phyloP scores from a whole-genome alignment of 2,797 vertebrate species.

The Psittacula derbiana region DNA sequence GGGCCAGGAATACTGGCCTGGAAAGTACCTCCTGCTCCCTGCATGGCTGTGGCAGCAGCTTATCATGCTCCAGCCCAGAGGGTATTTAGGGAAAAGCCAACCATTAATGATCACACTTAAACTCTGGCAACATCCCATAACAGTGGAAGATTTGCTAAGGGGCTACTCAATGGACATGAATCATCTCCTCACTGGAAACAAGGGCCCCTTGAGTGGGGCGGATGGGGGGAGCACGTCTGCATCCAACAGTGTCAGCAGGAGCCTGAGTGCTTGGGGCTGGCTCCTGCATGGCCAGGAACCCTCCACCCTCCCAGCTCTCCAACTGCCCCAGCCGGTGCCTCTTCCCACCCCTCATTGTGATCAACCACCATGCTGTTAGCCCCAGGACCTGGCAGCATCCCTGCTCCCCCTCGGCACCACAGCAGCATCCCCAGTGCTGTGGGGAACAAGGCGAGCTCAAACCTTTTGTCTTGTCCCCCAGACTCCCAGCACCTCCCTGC shows the following conservation, averaged over 20 bases:
- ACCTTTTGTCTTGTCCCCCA: neutral
- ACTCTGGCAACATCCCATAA: neutral
- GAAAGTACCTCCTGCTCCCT: neutral
- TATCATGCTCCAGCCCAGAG: neutral
- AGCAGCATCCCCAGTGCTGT: fast-evolving
- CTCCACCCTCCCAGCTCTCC: neutral
- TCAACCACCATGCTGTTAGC: neutral
- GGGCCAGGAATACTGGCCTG: neutral
- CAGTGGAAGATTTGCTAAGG: constrained; percentile 60
- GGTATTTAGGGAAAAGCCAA: neutral
- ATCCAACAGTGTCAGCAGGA: neutral
- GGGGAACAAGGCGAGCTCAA: neutral
- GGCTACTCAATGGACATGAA: constrained; percentile 28
- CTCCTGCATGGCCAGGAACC: neutral
- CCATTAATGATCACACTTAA: constrained; percentile 1
- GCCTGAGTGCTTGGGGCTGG: neutral
- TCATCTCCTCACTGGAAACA: constrained; percentile 61
- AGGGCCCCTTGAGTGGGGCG: constrained; percentile 51
- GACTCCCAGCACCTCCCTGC: neutral
- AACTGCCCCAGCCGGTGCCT: neutral
- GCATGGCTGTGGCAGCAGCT: neutral
- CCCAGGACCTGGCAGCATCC: neutral
- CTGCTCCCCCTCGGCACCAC: neutral
- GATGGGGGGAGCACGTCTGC: neutral
- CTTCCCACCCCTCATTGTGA: neutral